These are phyloP conservation scores for Formica selysi DNA, from an alignment of 1,140 invertebrate species.

Conservation along the genomic window DNA sequence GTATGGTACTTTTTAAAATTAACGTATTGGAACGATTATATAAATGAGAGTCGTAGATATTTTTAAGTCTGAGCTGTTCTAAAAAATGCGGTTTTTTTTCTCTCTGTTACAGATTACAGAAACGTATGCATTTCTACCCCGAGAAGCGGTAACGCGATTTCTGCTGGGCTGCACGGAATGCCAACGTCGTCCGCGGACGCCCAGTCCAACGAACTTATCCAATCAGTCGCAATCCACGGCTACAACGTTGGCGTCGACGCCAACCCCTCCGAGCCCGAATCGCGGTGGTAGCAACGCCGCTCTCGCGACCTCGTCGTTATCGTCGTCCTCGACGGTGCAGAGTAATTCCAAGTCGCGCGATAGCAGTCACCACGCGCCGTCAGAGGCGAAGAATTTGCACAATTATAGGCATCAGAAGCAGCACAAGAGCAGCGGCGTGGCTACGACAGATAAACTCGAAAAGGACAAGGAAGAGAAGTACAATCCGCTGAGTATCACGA, in stretches of 20 bases:
- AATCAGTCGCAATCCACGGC: constrained; percentile 74
- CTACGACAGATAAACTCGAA: constrained; percentile 62
- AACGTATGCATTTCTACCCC: constrained; percentile 97
- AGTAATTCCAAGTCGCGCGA: constrained; percentile 79
- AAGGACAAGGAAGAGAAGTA: constrained; percentile 87
- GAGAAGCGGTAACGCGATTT: constrained; percentile 98
- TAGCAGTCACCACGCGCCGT: constrained; percentile 72
- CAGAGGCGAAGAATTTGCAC: constrained; percentile 81
- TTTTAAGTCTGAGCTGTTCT: not conserved
- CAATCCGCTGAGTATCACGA: constrained; percentile 90
- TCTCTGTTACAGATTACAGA: constrained; percentile 94
- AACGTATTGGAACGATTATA: too few species aligned
- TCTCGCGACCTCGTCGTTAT: constrained; percentile 71
- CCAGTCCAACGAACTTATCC: constrained; percentile 86
- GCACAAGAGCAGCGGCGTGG: constrained; percentile 25
- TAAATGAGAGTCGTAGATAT: not conserved
- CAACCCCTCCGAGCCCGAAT: constrained; percentile 60
- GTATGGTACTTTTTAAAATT: not conserved
- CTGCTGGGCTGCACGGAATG: constrained; percentile 97
- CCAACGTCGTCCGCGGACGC: constrained; percentile 94
- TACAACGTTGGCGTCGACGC: constrained; percentile 61
- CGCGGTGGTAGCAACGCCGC: constrained; percentile 59
- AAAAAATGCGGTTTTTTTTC: not conserved
- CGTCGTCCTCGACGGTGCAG: constrained; percentile 77
- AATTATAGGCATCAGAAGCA: constrained; percentile 82